phyloP scores from a whole-genome alignment of 2,113 vertebrate genomes.

The Dipodomys stephensi region DNA sequence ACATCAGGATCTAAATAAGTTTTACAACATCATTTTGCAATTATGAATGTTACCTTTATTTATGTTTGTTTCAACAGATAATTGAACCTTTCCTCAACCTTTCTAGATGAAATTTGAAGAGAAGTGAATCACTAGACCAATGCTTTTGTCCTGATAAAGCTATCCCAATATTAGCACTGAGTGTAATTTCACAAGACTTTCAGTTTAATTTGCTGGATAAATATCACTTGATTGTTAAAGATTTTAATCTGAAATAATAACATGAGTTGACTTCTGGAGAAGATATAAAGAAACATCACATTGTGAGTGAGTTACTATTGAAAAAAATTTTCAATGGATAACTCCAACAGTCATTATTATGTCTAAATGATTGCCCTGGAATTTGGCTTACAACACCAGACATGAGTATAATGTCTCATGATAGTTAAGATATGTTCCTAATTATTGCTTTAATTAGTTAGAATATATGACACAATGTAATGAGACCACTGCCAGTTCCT shows the following conservation, averaged over 20 bases:
- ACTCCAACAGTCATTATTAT: not conserved
- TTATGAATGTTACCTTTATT: not conserved
- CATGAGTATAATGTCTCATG: not conserved
- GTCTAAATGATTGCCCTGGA: not conserved
- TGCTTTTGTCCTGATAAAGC: not conserved
- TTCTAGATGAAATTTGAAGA: not conserved
- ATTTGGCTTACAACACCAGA: not conserved
- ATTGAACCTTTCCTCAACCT: not conserved
- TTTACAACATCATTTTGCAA: not conserved
- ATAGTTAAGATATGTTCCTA: not conserved
- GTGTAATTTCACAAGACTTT: not conserved
- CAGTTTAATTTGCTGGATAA: not conserved
- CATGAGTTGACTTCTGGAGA: not conserved
- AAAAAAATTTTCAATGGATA: slow-evolving; percentile 25
- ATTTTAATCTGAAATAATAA: slow-evolving; percentile 54
- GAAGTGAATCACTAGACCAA: not conserved
- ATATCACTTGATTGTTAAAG: not conserved
- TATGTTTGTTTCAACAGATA: not conserved
- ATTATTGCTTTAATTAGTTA: not conserved
- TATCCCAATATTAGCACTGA: not conserved
- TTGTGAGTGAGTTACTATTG: not conserved
- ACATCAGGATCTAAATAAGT: not conserved
- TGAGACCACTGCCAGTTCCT: not conserved
- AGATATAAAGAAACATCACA: not conserved
- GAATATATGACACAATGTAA: not conserved